Conservation (phyloP, 2,113 vertebrate species). For the Malurus melanocephalus region DNA sequence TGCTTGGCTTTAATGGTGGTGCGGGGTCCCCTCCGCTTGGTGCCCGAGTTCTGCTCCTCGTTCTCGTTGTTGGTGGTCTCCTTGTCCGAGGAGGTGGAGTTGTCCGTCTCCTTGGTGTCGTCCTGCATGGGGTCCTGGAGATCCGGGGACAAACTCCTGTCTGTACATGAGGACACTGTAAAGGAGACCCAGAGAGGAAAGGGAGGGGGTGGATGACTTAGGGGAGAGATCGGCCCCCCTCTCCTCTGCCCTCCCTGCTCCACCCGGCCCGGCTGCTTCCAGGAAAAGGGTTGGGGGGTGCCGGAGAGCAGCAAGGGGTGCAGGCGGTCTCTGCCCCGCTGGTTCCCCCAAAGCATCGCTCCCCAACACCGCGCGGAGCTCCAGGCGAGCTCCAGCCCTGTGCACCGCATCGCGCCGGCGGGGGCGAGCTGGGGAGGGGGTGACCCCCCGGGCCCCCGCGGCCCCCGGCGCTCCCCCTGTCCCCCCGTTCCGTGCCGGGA, state of each 20-base stretch:
- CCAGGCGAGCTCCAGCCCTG: background rate
- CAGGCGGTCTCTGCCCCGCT: background rate
- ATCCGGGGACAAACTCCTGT: conserved; percentile 96
- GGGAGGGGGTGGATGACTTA: background rate
- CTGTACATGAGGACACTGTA: conserved; percentile 95
- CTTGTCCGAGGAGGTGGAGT: conserved; percentile 96
- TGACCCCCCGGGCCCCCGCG: background rate
- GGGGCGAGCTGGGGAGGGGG: background rate
- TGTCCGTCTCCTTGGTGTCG: conserved; percentile 95
- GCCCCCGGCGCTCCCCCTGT: background rate
- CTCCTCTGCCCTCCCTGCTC: background rate
- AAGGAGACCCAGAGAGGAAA: conserved; percentile 46
- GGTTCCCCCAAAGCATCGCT: background rate
- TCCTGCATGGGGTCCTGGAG: conserved; percentile 90
- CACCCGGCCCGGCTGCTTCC: background rate
- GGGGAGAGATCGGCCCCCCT: background rate
- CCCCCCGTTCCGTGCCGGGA: background rate
- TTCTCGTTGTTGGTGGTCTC: conserved; percentile 95
- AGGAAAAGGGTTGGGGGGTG: background rate
- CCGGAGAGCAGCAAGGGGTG: background rate
- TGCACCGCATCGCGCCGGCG: fast-evolving
- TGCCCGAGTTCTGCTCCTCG: conserved; percentile 92
- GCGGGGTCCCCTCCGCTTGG: conserved; percentile 90
- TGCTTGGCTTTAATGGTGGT: conserved; percentile 99
- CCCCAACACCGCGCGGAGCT: background rate